Evolutionary conservation across 2,797 vertebrate species (phyloP), one percentile per base, ranked within the genome.

Genomic region (Oreochromis grahami): DNA sequence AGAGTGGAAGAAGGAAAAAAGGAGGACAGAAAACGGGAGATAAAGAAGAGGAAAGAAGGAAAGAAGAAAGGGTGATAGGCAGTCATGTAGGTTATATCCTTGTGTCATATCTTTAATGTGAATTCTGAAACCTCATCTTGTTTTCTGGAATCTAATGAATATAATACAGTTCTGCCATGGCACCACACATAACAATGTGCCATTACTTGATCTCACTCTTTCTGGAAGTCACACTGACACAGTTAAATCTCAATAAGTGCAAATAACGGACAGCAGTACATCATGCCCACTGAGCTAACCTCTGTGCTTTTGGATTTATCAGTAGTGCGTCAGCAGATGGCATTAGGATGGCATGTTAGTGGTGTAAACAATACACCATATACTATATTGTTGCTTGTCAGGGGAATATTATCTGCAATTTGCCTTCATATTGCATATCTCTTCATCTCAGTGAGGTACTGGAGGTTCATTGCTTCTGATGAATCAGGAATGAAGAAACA

Each of bases 141-240:
- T 89, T 91, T 91, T 79, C 81, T 81, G 80, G 81, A 91, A 88
- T 90, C 82, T 91, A 92, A 92, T 91, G 85, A 91, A 88, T 83
- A 86, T 84, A 87, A 90, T 74, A 74, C 53, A 83, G 53, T 78
- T 87, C 85, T 68, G 74, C 76, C 72, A 63, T 17, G 52, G 80
- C 89, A 79, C 41, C n/a, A 63, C 52, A 81, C 86, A 90, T 70
- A 86, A 88, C 60, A 58, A 41, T 10, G 74, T 63, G 77, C 81
- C 77, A 89, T 92, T 56, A 74, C 79, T 81, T 53, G 88, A 80
- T 70, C 85, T 89, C 83, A 51, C 51, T 79, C 79, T 89, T 85
- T 88, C 78, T 83, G 80, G 84, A 84, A 93, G 90, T 92, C 72
- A 80, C 87, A 86, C 9, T 29, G 56, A 90, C 81, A 63, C 65